These are phyloP conservation scores for Nycticryphes semicollaris DNA, from an alignment of 2,113 vertebrate genomes.

Conservation along the genomic window DNA sequence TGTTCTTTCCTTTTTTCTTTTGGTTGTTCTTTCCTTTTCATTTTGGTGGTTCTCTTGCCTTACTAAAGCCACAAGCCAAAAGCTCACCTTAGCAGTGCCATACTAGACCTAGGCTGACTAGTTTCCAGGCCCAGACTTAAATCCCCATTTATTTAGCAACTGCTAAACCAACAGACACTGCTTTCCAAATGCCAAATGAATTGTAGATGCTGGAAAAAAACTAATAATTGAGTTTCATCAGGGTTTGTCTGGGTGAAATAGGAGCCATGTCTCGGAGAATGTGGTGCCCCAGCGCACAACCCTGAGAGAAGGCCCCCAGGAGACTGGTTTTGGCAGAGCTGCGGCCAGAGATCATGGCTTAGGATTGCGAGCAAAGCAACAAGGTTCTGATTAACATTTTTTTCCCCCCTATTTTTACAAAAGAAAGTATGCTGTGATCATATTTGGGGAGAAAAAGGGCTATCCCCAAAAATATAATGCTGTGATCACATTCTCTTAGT, in stretches of 20 bases:
- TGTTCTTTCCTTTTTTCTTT: not conserved
- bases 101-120: not conserved
- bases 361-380: not conserved
- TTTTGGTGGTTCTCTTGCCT: not conserved
- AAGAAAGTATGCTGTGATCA: not conserved
- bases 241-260: not conserved
- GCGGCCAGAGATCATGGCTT: not conserved
- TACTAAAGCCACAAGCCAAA: not conserved
- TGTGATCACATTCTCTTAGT: not conserved
- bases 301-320: not conserved
- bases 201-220: slow-evolving; percentile 8
- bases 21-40: not conserved
- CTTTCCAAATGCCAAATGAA: not conserved
- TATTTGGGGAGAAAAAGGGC: not conserved
- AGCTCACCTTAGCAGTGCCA: not conserved
- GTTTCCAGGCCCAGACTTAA: not conserved
- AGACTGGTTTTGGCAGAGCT: not conserved
- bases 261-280: not conserved
- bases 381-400: not conserved
- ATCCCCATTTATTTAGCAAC: not conserved
- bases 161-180: not conserved
- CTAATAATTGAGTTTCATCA: not conserved
- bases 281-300: not conserved
- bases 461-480: not conserved
- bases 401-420: not conserved